These are phyloP conservation scores for Gasterosteus aculeatus DNA, from an alignment of 2,113 vertebrate species.

Conservation along the genomic window DNA sequence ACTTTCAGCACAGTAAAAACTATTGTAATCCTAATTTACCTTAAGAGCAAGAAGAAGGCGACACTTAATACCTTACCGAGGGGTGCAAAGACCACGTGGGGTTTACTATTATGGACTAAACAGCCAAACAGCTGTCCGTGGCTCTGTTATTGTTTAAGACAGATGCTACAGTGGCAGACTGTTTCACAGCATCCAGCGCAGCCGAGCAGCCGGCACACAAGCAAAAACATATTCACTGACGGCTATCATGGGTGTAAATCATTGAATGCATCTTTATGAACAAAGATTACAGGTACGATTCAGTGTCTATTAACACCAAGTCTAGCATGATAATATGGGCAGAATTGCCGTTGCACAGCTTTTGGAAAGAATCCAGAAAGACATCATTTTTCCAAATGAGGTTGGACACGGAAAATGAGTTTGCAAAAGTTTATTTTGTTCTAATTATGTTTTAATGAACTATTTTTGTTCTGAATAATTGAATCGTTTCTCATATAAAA, in stretches of 20 bases:
- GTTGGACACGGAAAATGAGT: slow-evolving; percentile 74
- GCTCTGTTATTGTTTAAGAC: not conserved
- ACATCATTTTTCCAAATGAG: slow-evolving; percentile 66
- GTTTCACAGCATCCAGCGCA: not conserved
- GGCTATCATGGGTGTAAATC: slow-evolving; percentile 11
- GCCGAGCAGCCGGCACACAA: not conserved
- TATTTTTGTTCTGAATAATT: slow-evolving; percentile 81
- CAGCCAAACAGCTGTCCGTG: not conserved
- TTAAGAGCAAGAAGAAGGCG: slow-evolving; percentile 1
- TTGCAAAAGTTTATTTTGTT: slow-evolving; percentile 77
- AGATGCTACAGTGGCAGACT: not conserved
- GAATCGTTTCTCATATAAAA: slow-evolving; percentile 74
- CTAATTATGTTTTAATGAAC: slow-evolving; percentile 81
- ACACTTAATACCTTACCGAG: not conserved
- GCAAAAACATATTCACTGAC: slow-evolving; percentile 13
- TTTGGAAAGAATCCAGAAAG: slow-evolving; percentile 63
- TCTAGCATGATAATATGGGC: slow-evolving; percentile 27
- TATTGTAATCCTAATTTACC: not conserved
- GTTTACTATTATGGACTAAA: slow-evolving; percentile 11
- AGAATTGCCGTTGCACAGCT: slow-evolving; percentile 28
- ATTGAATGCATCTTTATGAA: slow-evolving; percentile 31
- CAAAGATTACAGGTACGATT: slow-evolving; percentile 29
- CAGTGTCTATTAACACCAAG: slow-evolving; percentile 24
- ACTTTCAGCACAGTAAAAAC: not conserved
- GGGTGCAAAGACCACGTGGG: not conserved